Conservation (phyloP, 2,888 invertebrate genomes). For the Schizaphis graminum region DNA sequence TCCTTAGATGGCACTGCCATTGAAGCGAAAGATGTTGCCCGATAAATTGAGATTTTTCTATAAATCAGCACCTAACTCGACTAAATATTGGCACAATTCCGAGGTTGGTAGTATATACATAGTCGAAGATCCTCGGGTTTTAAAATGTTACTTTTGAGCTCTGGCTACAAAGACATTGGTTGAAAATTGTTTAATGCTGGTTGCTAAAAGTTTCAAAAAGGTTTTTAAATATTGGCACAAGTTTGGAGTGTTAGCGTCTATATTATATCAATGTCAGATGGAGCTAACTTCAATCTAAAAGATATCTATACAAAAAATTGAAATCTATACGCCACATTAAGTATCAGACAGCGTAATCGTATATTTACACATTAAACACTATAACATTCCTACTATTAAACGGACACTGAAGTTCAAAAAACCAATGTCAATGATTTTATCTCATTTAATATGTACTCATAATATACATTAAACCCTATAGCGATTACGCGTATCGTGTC, state of each 20-base stretch:
- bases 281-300: neutral
- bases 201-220: neutral
- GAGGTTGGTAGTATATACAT: too few species aligned
- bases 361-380: neutral
- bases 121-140: neutral
- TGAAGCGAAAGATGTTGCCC: neutral
- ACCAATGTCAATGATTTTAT: neutral
- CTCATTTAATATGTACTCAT: neutral
- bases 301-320: neutral
- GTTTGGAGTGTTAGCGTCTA: neutral
- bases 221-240: neutral
- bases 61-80: neutral
- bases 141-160: neutral
- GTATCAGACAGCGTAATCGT: neutral
- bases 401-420: neutral
- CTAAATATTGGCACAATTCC: neutral
- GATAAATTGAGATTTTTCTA: neutral
- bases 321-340: too few species aligned
- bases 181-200: neutral
- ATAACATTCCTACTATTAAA: neutral
- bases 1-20: neutral
- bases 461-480: neutral
- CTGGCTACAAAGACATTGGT: too few species aligned
- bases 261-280: neutral
- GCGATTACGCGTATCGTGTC: neutral